Base-by-base conservation (phyloP, 2,888 invertebrate genomes). In the Lithophane leautieri region DNA sequence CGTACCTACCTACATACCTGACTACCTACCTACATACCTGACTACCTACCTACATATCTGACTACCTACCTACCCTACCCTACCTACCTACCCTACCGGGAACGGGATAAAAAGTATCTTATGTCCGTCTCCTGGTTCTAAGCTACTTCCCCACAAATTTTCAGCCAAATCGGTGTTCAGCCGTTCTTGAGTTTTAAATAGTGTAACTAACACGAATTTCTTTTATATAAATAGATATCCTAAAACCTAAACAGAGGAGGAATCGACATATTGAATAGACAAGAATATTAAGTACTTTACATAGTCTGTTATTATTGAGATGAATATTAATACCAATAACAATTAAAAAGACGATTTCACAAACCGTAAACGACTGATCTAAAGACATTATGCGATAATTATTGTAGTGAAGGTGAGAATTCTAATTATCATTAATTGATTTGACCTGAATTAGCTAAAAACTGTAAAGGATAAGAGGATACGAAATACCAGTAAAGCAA, bases 401-500 rank as follows among this genome's bases (percentile, higher is more conserved):
- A 80, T 78, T 56, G 58, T 62, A 28, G 68, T 69, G 74, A 85
- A 85, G 84, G 76, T 68, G 74, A 78, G 68, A 71, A 82, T 52
- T 42, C 47, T 42, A 60, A 85, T 73, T 50, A 67, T 6, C 12
- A 60, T 19, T 66, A 67, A 83, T 74, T 34, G 68, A 28, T 63
- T 80, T 75, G 75, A 73, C 81, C 74, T 77, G 66, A 61, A 76
- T 83, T 60, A 19, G 22, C 34, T 56, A 62, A 47, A 70, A 70
- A 54, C 70, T 70, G 11, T 40, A 19, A 58, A 47, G 7, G 4
- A 44, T 52, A 12, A 28, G 52, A n/a, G 14, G 25, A 44, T 42
- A 4, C 2, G 8, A 52, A 52, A 40, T 63, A 63, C n/a, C 42
- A 56, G 47, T 25, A 22, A 62, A 34, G 6, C 11, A 16, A 52